Evolutionary conservation across 1,140 invertebrate species (phyloP).

Genomic region (Nasonia longicornis): DNA sequence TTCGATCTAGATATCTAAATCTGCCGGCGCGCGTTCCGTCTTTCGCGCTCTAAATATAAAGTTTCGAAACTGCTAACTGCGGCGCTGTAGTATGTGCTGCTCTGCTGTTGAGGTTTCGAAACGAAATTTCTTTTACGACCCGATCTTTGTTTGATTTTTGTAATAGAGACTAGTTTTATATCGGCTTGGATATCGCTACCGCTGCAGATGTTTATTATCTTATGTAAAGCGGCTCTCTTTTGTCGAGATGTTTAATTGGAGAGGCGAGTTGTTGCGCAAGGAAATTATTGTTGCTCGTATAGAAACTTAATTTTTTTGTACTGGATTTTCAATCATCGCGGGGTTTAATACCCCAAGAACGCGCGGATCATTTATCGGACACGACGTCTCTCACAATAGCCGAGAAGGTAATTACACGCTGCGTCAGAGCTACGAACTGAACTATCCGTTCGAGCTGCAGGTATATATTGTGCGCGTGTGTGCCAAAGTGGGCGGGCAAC

Average conservation of each 20-base stretch:
- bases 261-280: background rate
- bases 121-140: background rate
- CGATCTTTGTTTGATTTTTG: conserved; percentile 8
- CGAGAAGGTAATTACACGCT: too few relatives aligned
- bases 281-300: background rate
- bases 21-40: background rate
- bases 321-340: too few relatives aligned
- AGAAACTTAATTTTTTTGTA: too few relatives aligned
- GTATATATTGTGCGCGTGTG: background rate
- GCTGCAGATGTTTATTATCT: background rate
- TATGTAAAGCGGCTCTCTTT: background rate
- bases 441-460: background rate
- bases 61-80: background rate
- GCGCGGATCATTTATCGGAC: too few relatives aligned
- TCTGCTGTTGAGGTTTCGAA: background rate
- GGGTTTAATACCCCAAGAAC: too few relatives aligned
- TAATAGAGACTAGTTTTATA: background rate
- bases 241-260: background rate
- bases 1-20: conserved; percentile 18
- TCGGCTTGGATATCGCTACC: too few relatives aligned
- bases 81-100: too few relatives aligned
- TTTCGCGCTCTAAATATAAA: conserved; percentile 15
- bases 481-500: conserved; percentile 10
- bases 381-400: too few relatives aligned
- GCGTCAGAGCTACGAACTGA: background rate